Conservation (phyloP, 2,797 vertebrate genomes). For the Xenops minutus region DNA sequence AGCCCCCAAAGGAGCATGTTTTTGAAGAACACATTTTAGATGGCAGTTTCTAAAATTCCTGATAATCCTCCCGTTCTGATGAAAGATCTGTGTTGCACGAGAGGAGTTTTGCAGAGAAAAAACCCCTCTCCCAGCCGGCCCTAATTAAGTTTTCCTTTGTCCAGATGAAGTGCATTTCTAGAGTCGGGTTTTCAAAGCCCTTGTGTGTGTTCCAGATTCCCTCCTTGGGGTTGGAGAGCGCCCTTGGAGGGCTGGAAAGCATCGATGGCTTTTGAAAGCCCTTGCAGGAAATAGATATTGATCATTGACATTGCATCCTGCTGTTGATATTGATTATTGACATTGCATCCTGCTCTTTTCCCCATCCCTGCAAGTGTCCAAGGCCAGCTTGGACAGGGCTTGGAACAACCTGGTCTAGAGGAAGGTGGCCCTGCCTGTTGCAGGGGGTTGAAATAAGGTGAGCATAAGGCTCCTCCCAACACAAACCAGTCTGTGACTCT, state of each 20-base stretch:
- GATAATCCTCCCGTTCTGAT: background rate
- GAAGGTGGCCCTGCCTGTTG: background rate
- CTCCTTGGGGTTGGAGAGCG: background rate
- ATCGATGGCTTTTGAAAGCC: background rate
- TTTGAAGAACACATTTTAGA: background rate
- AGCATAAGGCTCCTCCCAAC: background rate
- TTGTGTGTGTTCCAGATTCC: background rate
- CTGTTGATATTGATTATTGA: rapidly evolving
- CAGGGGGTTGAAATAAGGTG: background rate
- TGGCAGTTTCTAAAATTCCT: background rate
- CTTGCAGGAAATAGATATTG: rapidly evolving
- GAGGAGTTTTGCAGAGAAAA: background rate
- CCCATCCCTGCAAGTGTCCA: background rate
- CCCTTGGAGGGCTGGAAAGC: background rate
- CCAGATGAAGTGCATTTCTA: background rate
- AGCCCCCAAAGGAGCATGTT: background rate
- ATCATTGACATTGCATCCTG: background rate
- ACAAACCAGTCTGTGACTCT: background rate
- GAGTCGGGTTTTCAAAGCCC: background rate
- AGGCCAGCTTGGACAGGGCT: background rate
- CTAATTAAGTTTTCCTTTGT: background rate
- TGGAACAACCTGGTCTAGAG: too few species aligned
- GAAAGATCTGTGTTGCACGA: background rate
- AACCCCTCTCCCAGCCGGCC: background rate
- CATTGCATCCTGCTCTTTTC: background rate